A percentile compares a stretch with the other conserved stretches of the same genome.
Evolutionary conservation across 2,888 invertebrate species (phyloP).

Genomic region (Oxytorus armatus): DNA sequence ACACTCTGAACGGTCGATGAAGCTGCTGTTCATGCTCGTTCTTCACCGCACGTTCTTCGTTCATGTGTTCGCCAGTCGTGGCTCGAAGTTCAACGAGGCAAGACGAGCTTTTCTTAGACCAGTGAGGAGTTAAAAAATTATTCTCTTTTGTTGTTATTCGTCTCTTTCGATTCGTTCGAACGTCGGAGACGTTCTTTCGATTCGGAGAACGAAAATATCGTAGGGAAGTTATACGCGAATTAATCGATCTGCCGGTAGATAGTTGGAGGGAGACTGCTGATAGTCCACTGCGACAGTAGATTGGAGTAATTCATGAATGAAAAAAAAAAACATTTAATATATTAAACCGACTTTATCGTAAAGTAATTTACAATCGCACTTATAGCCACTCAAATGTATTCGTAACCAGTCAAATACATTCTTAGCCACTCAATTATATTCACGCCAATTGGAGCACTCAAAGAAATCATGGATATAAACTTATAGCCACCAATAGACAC

Average conservation of each 20-base stretch:
- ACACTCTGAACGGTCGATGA: constrained; percentile 54
- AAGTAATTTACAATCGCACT: no score
- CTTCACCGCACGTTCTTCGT: constrained; percentile 11
- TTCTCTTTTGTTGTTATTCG: neutral
- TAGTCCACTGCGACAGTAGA: neutral
- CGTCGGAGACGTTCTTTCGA: no score
- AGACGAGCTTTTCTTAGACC: constrained; percentile 18
- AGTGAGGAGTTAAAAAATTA: neutral
- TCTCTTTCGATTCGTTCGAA: neutral
- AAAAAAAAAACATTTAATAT: no score
- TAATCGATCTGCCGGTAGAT: neutral
- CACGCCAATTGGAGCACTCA: no score
- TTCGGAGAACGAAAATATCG: neutral
- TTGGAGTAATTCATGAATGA: no score
- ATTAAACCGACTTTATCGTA: no score
- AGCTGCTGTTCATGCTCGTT: constrained; percentile 47
- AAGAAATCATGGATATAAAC: no score
- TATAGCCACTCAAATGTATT: no score
- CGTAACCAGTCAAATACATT: no score
- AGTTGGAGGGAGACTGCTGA: neutral
- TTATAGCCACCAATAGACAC: no score
- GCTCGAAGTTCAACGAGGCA: constrained; percentile 37
- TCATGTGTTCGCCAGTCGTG: constrained; percentile 24
- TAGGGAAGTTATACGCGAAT: neutral
- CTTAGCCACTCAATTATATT: no score